Conservation (phyloP, 1,140 invertebrate genomes). For the Physella acuta region DNA sequence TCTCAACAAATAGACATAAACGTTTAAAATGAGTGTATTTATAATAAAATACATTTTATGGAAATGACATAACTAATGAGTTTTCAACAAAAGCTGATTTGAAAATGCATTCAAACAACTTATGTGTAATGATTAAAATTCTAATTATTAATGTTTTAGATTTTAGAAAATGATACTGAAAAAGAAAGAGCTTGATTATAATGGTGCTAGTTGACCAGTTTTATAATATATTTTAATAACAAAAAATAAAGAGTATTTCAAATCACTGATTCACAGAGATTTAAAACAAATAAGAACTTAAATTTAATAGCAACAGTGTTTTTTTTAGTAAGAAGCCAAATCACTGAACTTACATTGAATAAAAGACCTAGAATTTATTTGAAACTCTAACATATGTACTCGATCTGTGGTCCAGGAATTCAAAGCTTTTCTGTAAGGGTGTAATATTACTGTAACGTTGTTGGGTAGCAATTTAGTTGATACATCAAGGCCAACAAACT, state of each 20-base stretch:
- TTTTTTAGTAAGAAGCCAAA: too few relatives aligned
- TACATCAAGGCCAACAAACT: conserved; percentile 4
- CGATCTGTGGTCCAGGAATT: background rate
- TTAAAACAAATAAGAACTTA: background rate
- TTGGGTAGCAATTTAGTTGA: background rate
- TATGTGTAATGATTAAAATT: background rate
- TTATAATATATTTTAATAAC: background rate
- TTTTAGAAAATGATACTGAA: background rate
- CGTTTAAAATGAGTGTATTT: background rate
- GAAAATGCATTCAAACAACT: background rate
- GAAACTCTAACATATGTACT: background rate
- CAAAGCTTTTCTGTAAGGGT: conserved; percentile 1
- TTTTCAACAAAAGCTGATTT: background rate
- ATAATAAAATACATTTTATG: background rate
- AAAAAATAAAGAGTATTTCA: background rate
- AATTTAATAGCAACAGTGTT: too few relatives aligned
- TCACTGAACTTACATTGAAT: too few relatives aligned
- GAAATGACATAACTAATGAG: background rate
- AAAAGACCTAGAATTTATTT: background rate
- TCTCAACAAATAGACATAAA: background rate
- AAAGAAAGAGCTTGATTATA: background rate
- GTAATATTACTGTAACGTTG: background rate
- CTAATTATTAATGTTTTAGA: background rate
- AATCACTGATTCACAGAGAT: background rate
- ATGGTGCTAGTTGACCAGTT: background rate